Conservation (phyloP, 2,888 invertebrate species). For the Achlya flavicornis region DNA sequence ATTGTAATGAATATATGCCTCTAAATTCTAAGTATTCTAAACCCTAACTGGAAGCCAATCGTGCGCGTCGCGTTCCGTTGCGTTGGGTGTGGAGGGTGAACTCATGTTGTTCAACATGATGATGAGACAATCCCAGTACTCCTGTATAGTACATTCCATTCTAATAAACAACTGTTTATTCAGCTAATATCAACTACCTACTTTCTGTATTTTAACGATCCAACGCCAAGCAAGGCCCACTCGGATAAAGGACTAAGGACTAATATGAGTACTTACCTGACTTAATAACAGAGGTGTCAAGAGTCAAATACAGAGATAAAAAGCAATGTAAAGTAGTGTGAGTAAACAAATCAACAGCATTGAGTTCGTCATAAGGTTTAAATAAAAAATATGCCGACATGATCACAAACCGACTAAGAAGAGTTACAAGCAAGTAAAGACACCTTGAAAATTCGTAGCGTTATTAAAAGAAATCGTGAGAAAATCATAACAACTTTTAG, state of each 20-base stretch:
- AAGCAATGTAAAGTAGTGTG: too few relatives aligned
- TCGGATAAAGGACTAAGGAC: neutral
- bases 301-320: neutral
- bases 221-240: neutral
- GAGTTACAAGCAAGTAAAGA: neutral
- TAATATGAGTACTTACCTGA: neutral
- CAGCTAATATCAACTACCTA: neutral
- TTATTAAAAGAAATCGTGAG: slow-evolving; percentile 23
- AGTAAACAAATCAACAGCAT: neutral
- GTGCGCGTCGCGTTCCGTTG: neutral
- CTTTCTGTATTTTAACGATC: neutral
- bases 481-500: slow-evolving; percentile 31
- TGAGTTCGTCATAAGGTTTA: neutral
- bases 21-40: too few relatives aligned
- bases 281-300: neutral
- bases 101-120: neutral
- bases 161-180: neutral
- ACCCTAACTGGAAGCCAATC: neutral
- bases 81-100: neutral
- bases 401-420: slow-evolving; percentile 15
- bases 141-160: neutral
- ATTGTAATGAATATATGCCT: too few relatives aligned
- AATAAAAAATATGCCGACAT: neutral
- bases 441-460: slow-evolving; percentile 2
- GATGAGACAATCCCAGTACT: neutral